These are phyloP conservation scores for Pluvialis apricaria DNA, from an alignment of 2,113 vertebrate genomes.

Conservation along the genomic window DNA sequence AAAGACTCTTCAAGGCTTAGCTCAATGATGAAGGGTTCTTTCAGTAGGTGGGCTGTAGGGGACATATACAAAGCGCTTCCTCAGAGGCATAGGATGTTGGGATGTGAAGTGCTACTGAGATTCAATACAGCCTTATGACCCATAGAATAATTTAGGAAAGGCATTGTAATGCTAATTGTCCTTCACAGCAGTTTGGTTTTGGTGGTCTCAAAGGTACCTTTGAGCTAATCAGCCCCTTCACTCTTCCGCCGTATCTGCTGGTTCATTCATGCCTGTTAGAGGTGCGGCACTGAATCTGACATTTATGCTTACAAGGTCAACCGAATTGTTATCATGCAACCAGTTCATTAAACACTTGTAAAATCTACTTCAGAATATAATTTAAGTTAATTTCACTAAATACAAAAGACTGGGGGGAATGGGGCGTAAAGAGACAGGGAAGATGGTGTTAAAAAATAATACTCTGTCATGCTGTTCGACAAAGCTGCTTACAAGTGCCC, in stretches of 20 bases:
- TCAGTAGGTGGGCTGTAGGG: background rate
- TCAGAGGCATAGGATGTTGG: background rate
- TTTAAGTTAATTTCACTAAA: background rate
- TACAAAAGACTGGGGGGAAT: background rate
- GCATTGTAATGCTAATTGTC: background rate
- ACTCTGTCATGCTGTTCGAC: background rate
- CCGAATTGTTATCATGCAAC: background rate
- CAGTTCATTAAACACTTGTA: background rate
- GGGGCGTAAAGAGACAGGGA: background rate
- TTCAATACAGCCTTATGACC: background rate
- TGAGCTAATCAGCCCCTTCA: slow-evolving; percentile 5
- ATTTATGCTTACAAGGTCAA: background rate
- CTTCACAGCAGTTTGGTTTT: slow-evolving; percentile 37
- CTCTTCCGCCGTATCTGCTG: slow-evolving; percentile 11
- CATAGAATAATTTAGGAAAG: slow-evolving; percentile 5
- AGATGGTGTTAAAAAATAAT: background rate
- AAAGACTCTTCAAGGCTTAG: background rate
- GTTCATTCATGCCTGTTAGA: background rate
- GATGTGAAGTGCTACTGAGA: background rate
- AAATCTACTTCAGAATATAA: background rate
- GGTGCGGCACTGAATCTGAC: background rate
- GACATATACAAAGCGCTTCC: background rate
- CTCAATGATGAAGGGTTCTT: background rate
- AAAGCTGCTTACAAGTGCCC: background rate
- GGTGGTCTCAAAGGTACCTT: slow-evolving; percentile 30